Conservation (phyloP, 2,113 vertebrate species). For the Indicator indicator region DNA sequence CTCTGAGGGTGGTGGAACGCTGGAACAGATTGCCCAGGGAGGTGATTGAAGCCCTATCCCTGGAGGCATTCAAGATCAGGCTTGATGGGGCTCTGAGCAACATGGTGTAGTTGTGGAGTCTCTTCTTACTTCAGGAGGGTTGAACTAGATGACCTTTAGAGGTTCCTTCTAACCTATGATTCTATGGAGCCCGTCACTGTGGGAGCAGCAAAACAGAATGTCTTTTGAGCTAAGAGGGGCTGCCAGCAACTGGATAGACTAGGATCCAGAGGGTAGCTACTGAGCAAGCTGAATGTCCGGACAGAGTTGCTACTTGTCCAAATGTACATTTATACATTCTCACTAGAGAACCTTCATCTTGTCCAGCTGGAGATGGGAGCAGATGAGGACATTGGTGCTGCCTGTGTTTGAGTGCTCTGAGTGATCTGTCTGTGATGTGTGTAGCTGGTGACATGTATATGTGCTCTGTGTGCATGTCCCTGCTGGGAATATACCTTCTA, state of each 20-base stretch:
- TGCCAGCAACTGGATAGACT: not conserved
- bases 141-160: too few species aligned
- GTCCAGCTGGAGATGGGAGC: not conserved
- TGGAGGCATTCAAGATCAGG: too few species aligned
- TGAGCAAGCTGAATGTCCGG: not conserved
- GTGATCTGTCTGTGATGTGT: not conserved
- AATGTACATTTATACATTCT: not conserved
- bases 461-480: not conserved
- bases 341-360: not conserved
- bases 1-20: too few species aligned
- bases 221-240: not conserved
- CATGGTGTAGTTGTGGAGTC: too few species aligned
- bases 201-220: not conserved
- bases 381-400: not conserved
- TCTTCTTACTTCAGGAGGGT: too few species aligned
- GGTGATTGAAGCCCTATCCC: too few species aligned
- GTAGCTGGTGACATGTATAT: accelerated
- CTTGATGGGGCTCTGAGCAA: too few species aligned
- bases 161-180: too few species aligned
- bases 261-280: not conserved
- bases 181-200: not conserved
- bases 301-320: not conserved
- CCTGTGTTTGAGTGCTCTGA: not conserved
- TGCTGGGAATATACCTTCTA: not conserved
- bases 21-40: too few species aligned